Percentiles rank a stretch among this genome's conserved stretches.
Evolutionary conservation across 2,888 invertebrate genomes (phyloP).

Genomic region (Tridacna gigas): DNA sequence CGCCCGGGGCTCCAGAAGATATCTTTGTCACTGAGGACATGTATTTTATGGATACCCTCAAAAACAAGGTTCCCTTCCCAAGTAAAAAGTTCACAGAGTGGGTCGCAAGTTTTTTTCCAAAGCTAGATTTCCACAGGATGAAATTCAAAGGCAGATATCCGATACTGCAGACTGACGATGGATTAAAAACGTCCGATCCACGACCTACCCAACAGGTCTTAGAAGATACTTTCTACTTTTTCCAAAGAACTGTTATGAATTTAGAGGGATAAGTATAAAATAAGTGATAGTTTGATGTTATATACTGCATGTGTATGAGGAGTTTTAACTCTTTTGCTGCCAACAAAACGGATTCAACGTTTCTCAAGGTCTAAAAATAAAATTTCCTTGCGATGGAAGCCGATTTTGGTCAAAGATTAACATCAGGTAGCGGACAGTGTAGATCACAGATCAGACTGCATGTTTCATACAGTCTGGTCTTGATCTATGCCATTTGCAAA

Average conservation of each 20-base stretch:
- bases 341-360: too few relatives aligned
- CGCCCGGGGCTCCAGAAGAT: conserved; percentile 75
- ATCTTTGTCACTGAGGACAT: conserved; percentile 80
- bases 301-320: too few relatives aligned
- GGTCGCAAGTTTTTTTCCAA: conserved; percentile 76
- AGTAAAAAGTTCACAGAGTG: conserved; percentile 77
- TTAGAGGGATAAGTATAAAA: conserved; percentile 1
- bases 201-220: conserved; percentile 72
- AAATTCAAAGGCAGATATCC: conserved; percentile 54
- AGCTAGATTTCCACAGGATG: conserved; percentile 47
- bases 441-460: too few relatives aligned
- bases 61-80: conserved; percentile 74
- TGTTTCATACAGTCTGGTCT: too few relatives aligned
- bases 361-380: too few relatives aligned
- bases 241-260: conserved; percentile 70
- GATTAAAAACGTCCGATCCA: conserved; percentile 57
- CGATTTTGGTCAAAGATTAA: too few relatives aligned
- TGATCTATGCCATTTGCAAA: too few relatives aligned
- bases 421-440: too few relatives aligned
- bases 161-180: conserved; percentile 8
- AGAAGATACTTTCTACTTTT: conserved; percentile 78
- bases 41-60: conserved; percentile 78
- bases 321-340: too few relatives aligned
- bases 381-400: too few relatives aligned
- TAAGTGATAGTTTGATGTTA: too few relatives aligned